phyloP scores from a whole-genome alignment of 2,797 vertebrate species.

The Sandelia bainsii region DNA sequence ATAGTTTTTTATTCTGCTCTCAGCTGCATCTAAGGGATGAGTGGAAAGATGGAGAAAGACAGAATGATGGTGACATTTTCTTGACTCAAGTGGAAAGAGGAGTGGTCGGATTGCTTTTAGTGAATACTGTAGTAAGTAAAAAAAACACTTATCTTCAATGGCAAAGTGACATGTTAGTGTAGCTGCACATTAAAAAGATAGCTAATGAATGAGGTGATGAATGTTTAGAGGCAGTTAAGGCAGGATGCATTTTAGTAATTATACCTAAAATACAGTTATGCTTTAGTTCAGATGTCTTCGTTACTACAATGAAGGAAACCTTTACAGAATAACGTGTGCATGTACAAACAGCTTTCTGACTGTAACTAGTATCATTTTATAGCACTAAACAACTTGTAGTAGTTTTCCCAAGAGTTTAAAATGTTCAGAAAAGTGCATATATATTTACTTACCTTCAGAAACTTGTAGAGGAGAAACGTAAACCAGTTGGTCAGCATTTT shows the following conservation, averaged over 20 bases:
- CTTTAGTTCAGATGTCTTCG: not conserved
- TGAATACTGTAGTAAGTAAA: constrained; percentile 1
- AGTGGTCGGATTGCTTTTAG: constrained; percentile 24
- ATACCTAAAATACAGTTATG: not conserved
- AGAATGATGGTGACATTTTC: constrained; percentile 21
- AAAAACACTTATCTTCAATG: not conserved
- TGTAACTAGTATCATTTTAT: too few species aligned
- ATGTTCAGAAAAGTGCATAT: not conserved
- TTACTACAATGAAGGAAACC: not conserved
- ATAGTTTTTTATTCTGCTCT: constrained; percentile 43
- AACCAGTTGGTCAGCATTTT: constrained; percentile 99
- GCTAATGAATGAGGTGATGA: not conserved
- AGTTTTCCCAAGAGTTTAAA: not conserved
- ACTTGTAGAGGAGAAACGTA: constrained; percentile 98
- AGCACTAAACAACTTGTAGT: not conserved
- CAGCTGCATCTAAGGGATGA: constrained; percentile 38
- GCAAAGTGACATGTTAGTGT: not conserved
- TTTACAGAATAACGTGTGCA: not conserved
- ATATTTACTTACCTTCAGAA: constrained; percentile 91
- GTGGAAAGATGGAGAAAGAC: constrained; percentile 29
- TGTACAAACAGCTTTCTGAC: too few species aligned
- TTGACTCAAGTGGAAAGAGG: constrained; percentile 11
- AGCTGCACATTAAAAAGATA: not conserved
- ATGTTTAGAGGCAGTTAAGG: not conserved
- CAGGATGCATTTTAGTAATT: not conserved